Conservation (phyloP, 2,113 vertebrate species). For the Tetraodon nigroviridis region DNA sequence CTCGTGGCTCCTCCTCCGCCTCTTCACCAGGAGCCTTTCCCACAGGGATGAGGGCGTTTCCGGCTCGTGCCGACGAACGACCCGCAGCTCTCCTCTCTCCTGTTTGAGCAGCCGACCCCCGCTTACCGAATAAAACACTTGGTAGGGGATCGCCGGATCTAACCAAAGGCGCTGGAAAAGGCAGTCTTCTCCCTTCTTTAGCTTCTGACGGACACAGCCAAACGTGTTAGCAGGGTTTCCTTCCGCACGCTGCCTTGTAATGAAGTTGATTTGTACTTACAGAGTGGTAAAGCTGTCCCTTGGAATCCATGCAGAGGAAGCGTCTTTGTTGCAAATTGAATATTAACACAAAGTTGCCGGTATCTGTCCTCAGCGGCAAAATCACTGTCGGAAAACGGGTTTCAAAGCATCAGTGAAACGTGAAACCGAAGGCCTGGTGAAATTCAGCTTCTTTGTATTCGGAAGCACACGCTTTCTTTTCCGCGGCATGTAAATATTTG, state of each 20-base stretch:
- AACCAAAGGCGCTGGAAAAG: constrained; percentile 41
- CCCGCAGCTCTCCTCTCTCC: constrained; percentile 54
- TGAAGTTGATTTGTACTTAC: constrained; percentile 73
- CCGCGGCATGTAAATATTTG: too few species aligned
- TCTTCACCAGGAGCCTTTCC: constrained; percentile 63
- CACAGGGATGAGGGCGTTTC: constrained; percentile 64
- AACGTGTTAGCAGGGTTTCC: background rate
- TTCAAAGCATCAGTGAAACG: background rate
- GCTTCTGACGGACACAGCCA: constrained; percentile 24
- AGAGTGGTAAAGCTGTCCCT: constrained; percentile 75
- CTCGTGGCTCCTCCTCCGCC: constrained; percentile 75
- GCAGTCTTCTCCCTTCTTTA: constrained; percentile 25
- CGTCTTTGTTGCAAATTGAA: constrained; percentile 76
- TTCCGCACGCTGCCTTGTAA: background rate
- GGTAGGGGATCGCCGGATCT: constrained; percentile 29
- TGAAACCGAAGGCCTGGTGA: too few species aligned
- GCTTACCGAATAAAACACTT: constrained; percentile 73
- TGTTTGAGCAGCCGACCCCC: constrained; percentile 70
- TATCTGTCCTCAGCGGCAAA: constrained; percentile 70
- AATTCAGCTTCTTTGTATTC: too few species aligned
- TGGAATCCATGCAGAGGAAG: constrained; percentile 79
- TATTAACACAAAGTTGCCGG: constrained; percentile 75
- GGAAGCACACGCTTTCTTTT: too few species aligned
- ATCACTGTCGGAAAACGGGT: constrained; percentile 34
- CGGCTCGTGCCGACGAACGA: constrained; percentile 40